Base-by-base conservation (phyloP, 1,140 invertebrate species). In the Hycleus phaleratus region DNA sequence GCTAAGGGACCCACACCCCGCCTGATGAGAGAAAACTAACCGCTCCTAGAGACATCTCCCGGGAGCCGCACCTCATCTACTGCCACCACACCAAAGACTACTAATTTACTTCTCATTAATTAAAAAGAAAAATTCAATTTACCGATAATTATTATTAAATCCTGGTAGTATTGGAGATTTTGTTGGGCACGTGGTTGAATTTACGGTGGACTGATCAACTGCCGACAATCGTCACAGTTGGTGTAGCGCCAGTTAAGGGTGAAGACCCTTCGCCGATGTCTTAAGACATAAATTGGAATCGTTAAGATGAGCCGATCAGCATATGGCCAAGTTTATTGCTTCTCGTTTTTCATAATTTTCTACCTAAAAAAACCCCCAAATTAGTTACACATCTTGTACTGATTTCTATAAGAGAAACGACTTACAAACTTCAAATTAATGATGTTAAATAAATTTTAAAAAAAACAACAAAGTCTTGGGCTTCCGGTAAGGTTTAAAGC, bases 11-110 rank as follows among this genome's bases (percentile, higher is more conserved):
- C 63, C 68, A 67, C 65, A 58, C 68, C 68, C 62, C 63, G 62
- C 63, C 59, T 55, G 52, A 62, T 63, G 66, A 61, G 62, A 40
- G 48, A 54, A 26, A n/a, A 18, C 11, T 32, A 38, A 60, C 65
- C 68, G 65, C 68, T 68, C 68, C 68, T 70, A 68, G 61, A 65
- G 67, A 69, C 67, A 70, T 69, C 67, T 70, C 68, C 56, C 62
- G 68, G 68, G 68, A 67, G 59, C 68, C 66, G 66, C 68, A 63
- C 68, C 68, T 68, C 51, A 53, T 53, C 51, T 53, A 53, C 51
- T 45, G 51, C 51, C 44, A 42, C 32, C 32, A 42, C 40, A 60
- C 53, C 55, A 64, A 61, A 59, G 54, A 56, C 56, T 60, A 58
- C 42, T 70, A 65, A 70, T 66, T 70, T 70, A 70, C 63, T 58